phyloP scores from a whole-genome alignment of 2,797 vertebrate genomes.

The Cygnus olor region DNA sequence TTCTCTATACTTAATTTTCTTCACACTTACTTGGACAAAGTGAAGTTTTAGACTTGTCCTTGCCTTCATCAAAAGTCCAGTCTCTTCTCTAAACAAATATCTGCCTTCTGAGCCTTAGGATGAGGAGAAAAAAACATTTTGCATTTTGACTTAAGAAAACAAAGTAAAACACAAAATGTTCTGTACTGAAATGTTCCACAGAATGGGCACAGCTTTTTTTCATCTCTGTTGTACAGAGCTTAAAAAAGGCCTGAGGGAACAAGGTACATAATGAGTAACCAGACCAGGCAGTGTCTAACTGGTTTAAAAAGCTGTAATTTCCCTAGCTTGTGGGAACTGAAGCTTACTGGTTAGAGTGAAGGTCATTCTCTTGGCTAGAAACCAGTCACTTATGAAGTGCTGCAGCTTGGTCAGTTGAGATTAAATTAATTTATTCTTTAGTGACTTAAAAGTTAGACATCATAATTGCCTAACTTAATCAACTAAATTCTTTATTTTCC shows the following conservation, averaged over 20 bases:
- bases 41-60: not conserved
- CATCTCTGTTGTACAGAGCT: constrained; percentile 14
- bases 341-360: constrained; percentile 40
- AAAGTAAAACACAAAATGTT: not conserved
- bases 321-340: constrained; percentile 38
- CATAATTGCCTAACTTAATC: not conserved
- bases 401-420: not conserved
- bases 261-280: constrained; percentile 63
- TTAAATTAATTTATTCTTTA: not conserved
- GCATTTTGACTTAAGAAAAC: not conserved
- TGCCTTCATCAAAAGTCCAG: not conserved
- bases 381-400: not conserved
- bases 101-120: not conserved
- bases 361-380: constrained; percentile 38
- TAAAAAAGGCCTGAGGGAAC: constrained; percentile 44
- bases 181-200: constrained; percentile 13
- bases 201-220: not conserved
- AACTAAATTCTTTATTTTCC: not conserved
- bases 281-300: not conserved
- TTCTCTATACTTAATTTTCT: not conserved
- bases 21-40: not conserved
- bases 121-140: not conserved
- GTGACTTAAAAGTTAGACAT: not conserved
- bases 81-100: not conserved
- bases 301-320: constrained; percentile 16